These are phyloP conservation scores for Eurois occulta DNA, from an alignment of 2,888 invertebrate genomes.

Conservation along the genomic window DNA sequence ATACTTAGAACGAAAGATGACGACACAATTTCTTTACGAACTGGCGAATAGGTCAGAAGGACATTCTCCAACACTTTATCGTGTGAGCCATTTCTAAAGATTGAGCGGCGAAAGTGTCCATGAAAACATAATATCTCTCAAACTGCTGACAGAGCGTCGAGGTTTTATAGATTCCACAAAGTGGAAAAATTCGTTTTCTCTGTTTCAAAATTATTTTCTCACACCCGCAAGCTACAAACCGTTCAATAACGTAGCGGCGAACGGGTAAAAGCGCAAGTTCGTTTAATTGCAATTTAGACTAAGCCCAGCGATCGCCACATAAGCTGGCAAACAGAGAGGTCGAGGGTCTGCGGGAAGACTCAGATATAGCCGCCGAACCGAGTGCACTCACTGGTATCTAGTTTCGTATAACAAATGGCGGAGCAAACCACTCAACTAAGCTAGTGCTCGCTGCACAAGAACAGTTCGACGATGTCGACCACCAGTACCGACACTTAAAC, in stretches of 20 bases:
- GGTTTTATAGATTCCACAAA: slow-evolving; percentile 69
- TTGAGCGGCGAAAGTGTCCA: slow-evolving; percentile 71
- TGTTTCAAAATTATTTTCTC: slow-evolving; percentile 47
- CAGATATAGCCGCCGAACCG: slow-evolving; percentile 73
- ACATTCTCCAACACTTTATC: slow-evolving; percentile 65
- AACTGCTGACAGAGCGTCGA: slow-evolving; percentile 72
- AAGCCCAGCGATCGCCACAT: slow-evolving; percentile 83
- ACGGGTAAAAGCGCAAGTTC: slow-evolving; percentile 74
- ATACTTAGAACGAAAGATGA: slow-evolving; percentile 46
- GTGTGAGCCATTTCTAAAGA: slow-evolving; percentile 65
- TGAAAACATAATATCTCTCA: slow-evolving; percentile 75
- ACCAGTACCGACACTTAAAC: slow-evolving; percentile 45
- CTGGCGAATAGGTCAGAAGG: slow-evolving; percentile 45
- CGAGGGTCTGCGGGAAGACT: slow-evolving; percentile 78
- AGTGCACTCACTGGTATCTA: slow-evolving; percentile 77
- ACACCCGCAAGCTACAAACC: slow-evolving; percentile 55
- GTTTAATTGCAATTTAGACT: slow-evolving; percentile 86
- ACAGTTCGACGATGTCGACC: slow-evolving; percentile 59
- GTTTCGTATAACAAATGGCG: slow-evolving; percentile 78
- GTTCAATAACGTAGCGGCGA: slow-evolving; percentile 59
- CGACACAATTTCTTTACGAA: slow-evolving; percentile 47
- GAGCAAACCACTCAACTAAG: slow-evolving; percentile 69
- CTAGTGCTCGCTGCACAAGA: slow-evolving; percentile 63
- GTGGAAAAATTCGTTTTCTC: slow-evolving; percentile 45
- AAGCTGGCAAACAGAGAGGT: slow-evolving; percentile 80